A percentile compares a stretch with the other conserved stretches of the same genome.
Conservation (phyloP, 2,888 invertebrate genomes). For the Eumerus sabulonum region DNA sequence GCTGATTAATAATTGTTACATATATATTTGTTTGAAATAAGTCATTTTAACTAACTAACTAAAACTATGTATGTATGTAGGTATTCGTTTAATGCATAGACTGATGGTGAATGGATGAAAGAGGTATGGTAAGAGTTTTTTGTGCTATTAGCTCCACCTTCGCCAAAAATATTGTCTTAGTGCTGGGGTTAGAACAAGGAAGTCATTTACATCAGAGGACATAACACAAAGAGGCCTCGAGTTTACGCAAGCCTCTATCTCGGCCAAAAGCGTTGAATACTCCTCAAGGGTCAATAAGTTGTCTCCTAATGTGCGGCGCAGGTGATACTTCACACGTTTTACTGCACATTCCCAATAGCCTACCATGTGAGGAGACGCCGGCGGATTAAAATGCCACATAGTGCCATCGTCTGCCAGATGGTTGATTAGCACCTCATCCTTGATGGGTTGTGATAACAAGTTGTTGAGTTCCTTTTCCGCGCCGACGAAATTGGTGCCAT, state of each 20-base stretch:
- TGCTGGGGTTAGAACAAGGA: conserved; percentile 3
- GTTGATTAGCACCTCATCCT: background rate
- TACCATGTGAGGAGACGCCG: too few species aligned
- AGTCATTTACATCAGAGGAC: conserved; percentile 6
- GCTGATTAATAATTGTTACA: too few species aligned
- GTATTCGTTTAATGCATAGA: too few species aligned
- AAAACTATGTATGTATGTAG: too few species aligned
- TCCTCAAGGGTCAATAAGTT: conserved; percentile 8
- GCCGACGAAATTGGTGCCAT: conserved; percentile 20
- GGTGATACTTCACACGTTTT: conserved; percentile 17
- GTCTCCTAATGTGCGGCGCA: too few species aligned
- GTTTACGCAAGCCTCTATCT: conserved; percentile 23
- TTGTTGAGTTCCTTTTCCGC: conserved; percentile 7
- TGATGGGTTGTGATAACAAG: background rate
- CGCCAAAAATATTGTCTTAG: too few species aligned
- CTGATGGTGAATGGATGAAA: too few species aligned
- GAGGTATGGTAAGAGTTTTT: too few species aligned
- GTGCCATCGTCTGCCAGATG: conserved; percentile 7
- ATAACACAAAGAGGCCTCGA: conserved; percentile 12
- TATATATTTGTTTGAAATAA: too few species aligned
- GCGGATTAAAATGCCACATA: conserved; percentile 21
- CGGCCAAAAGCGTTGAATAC: conserved; percentile 2
- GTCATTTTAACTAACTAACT: too few species aligned
- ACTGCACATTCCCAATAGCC: conserved; percentile 25
- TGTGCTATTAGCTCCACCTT: too few species aligned